Conservation (phyloP, 1,140 invertebrate genomes). For the Conus ventricosus region DNA sequence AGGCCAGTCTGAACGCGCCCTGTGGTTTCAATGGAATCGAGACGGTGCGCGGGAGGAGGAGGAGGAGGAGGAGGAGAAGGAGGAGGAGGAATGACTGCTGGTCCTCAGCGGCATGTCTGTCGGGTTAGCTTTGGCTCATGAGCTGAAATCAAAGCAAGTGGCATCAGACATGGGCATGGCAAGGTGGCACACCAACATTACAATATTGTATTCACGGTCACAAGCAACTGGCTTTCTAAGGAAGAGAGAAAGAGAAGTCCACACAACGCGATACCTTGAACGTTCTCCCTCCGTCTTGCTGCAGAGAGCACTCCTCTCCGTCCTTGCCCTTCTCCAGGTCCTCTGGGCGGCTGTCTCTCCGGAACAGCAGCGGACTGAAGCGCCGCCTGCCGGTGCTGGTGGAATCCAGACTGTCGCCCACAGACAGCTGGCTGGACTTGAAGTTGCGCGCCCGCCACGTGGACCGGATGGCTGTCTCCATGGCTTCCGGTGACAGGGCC, state of each 20-base stretch:
- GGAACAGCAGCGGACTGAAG: not conserved
- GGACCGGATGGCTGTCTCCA: not conserved
- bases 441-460: slow-evolving; percentile 18
- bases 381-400: not conserved
- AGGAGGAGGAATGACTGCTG: not conserved
- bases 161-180: not conserved
- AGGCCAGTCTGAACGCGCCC: slow-evolving; percentile 2
- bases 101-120: not conserved
- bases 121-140: not conserved
- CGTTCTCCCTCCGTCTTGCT: not conserved
- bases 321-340: not conserved
- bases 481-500: not conserved
- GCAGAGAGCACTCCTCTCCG: not conserved
- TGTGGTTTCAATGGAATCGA: not conserved
- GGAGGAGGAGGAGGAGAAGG: not conserved
- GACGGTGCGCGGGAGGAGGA: not conserved
- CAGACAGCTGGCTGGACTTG: slow-evolving; percentile 8
- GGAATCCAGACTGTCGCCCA: not conserved
- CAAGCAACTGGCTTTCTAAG: not conserved
- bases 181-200: not conserved
- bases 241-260: too few species aligned
- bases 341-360: not conserved
- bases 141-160: slow-evolving; percentile 19
- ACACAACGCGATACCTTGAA: not conserved
- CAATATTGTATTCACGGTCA: not conserved